These are phyloP conservation scores for Gymnopithys bicolor DNA, from an alignment of 2,797 vertebrate species.

Conservation along the genomic window DNA sequence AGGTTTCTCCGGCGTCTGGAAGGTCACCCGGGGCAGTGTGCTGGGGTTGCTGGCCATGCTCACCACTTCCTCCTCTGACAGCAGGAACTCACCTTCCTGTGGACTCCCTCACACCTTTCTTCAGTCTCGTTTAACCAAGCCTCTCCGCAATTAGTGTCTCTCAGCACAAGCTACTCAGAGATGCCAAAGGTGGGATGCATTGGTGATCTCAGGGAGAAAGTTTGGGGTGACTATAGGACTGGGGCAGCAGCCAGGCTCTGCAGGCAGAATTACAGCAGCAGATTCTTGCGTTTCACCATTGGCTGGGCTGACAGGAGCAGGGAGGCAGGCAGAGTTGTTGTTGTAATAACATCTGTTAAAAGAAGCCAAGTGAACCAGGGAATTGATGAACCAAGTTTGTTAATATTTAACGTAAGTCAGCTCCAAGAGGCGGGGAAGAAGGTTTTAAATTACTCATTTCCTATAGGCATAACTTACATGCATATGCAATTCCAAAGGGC, in stretches of 20 bases:
- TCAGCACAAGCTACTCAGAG: not conserved
- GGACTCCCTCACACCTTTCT: not conserved
- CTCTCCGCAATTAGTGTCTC: not conserved
- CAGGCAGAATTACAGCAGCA: constrained; percentile 4
- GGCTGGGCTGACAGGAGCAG: not conserved
- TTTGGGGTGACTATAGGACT: not conserved
- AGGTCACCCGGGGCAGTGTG: constrained; percentile 88
- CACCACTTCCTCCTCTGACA: not conserved
- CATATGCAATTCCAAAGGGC: constrained; percentile 21
- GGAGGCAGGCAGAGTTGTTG: constrained; percentile 10
- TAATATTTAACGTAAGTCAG: constrained; percentile 63
- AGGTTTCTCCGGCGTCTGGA: constrained; percentile 82
- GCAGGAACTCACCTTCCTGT: not conserved
- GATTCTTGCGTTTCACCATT: constrained; percentile 49
- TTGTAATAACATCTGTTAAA: constrained; percentile 67
- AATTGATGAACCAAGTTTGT: constrained; percentile 41
- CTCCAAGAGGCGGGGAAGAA: constrained; percentile 17
- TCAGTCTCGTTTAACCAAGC: not conserved
- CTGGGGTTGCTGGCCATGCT: constrained; percentile 86
- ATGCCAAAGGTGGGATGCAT: not conserved
- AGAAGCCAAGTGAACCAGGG: constrained; percentile 51
- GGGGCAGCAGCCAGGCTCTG: not conserved
- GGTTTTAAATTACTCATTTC: constrained; percentile 54
- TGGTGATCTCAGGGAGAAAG: not conserved
- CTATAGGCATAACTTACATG: not conserved